Evolutionary conservation across 2,797 vertebrate genomes (phyloP).

Genomic region (Remorina albescens): DNA sequence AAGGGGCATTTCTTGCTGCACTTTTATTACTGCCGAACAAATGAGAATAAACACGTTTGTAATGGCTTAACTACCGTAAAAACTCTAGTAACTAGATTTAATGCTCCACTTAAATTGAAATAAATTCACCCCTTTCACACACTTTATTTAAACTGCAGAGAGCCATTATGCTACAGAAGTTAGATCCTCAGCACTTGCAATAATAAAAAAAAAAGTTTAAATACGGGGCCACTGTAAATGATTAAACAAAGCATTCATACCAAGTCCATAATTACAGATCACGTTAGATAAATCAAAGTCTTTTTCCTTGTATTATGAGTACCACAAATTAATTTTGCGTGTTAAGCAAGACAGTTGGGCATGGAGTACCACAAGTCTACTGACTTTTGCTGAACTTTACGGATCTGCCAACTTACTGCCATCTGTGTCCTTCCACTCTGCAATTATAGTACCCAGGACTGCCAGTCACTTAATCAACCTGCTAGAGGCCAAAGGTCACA

Average conservation of each 20-base stretch:
- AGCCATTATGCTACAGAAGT: not conserved
- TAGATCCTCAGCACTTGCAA: not conserved
- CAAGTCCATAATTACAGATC: slow-evolving; percentile 8
- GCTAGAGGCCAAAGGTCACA: slow-evolving; percentile 12
- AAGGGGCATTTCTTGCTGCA: not conserved
- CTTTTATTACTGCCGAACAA: not conserved
- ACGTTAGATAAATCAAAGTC: too few relatives aligned
- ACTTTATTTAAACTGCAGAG: not conserved
- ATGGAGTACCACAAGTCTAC: not conserved
- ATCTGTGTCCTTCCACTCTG: not conserved
- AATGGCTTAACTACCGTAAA: not conserved
- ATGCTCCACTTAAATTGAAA: slow-evolving; percentile 10
- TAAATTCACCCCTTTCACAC: not conserved
- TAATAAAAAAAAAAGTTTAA: slow-evolving; percentile 4
- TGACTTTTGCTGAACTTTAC: not conserved
- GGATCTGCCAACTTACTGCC: slow-evolving; percentile 15
- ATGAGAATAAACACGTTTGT: not conserved
- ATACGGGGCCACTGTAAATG: slow-evolving; percentile 1
- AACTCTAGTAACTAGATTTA: too few relatives aligned
- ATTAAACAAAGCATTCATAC: slow-evolving; percentile 11
- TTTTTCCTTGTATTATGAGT: not conserved
- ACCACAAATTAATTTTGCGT: not conserved
- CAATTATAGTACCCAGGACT: not conserved
- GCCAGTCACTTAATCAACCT: slow-evolving; percentile 29
- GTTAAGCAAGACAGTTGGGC: not conserved